Percentiles rank a stretch among this genome's conserved stretches.
Conservation (phyloP, 2,113 vertebrate genomes). For the Pseudorectes ferrugineus region DNA sequence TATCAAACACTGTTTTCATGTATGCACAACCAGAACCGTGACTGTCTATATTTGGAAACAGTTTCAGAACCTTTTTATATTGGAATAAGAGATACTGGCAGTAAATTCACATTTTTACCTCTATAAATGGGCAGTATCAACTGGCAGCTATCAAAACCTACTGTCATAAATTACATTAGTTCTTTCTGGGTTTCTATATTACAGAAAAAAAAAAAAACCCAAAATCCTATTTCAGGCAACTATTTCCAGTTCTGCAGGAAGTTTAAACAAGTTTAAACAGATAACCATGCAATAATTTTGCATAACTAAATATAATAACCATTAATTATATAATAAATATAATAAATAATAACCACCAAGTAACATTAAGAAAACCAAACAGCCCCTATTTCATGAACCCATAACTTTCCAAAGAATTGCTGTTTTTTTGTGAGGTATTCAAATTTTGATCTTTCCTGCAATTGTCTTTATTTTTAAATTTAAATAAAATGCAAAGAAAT, state of each 20-base stretch:
- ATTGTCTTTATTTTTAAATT: background rate
- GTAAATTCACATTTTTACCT: background rate
- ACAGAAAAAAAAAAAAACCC: background rate
- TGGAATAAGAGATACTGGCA: background rate
- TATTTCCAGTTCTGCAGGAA: background rate
- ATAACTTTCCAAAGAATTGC: background rate
- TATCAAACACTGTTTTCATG: background rate
- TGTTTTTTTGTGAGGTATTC: background rate
- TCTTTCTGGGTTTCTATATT: background rate
- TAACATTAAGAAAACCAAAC: background rate
- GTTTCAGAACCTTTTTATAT: background rate
- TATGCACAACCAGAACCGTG: background rate
- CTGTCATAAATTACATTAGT: background rate
- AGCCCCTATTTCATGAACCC: background rate
- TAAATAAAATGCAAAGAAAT: background rate
- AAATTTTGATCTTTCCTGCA: background rate
- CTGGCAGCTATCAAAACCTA: background rate
- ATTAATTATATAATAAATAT: too few relatives aligned
- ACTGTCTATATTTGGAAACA: background rate
- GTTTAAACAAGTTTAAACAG: background rate
- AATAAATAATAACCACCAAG: background rate
- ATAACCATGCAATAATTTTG: background rate
- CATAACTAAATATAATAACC: too few relatives aligned
- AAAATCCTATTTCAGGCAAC: background rate
- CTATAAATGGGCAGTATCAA: background rate